Evolutionary conservation across 2,113 vertebrate species (phyloP).

Genomic region (Maylandia zebra): DNA sequence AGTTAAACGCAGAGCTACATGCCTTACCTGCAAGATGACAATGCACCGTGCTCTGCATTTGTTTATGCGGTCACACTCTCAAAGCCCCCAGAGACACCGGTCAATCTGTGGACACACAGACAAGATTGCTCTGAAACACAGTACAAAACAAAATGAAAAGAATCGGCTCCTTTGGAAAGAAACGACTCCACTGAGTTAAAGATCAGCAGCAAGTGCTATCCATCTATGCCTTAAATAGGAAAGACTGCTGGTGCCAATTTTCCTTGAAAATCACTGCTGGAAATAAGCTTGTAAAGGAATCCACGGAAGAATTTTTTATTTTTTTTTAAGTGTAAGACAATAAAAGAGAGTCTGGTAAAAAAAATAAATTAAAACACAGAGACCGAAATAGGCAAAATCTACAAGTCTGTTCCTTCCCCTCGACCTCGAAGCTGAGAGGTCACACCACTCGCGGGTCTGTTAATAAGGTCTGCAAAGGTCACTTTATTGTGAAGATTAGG

Average conservation of each 20-base stretch:
- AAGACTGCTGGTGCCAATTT: neutral
- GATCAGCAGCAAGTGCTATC: neutral
- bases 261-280: neutral
- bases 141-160: neutral
- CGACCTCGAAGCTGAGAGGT: constrained; percentile 47
- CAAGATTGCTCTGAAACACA: neutral
- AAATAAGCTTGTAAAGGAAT: neutral
- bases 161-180: neutral
- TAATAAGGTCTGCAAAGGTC: constrained; percentile 59
- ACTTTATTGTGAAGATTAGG: constrained; percentile 54
- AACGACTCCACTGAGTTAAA: neutral
- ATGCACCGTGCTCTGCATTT: neutral
- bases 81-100: neutral
- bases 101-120: constrained; percentile 7
- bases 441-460: constrained; percentile 38
- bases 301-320: neutral
- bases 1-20: neutral
- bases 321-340: neutral
- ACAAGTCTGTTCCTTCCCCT: neutral
- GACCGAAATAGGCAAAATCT: neutral
- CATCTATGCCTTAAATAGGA: neutral
- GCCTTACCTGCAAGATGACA: constrained; percentile 34
- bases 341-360: neutral
- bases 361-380: neutral
- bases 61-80: constrained; percentile 7